A percentile compares a stretch with the other conserved stretches of the same genome.
Evolutionary conservation across 2,113 vertebrate genomes (phyloP).

Genomic region (Toxostoma redivivum): DNA sequence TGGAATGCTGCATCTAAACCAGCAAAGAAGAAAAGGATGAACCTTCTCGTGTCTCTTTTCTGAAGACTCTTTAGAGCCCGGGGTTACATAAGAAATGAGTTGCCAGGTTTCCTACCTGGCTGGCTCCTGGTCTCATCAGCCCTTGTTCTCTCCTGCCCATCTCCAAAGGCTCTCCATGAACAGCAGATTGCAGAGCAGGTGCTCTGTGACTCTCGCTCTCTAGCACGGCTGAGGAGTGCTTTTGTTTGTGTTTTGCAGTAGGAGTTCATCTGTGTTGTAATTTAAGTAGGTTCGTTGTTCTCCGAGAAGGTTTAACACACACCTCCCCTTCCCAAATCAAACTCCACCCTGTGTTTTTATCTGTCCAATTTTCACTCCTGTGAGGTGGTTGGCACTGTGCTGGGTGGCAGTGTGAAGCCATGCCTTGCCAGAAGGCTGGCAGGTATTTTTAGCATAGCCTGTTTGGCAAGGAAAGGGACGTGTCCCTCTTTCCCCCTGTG

Average conservation of each 20-base stretch:
- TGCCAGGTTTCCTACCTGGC: neutral
- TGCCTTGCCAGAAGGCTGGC: neutral
- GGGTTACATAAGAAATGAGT: neutral
- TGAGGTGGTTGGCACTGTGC: neutral
- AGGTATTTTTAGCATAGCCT: constrained; percentile 44
- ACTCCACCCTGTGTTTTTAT: neutral
- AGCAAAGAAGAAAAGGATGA: neutral
- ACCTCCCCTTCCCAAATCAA: neutral
- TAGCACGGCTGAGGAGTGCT: neutral
- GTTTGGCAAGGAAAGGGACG: neutral
- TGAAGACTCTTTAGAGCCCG: neutral
- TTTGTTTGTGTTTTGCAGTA: neutral
- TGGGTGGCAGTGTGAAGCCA: neutral
- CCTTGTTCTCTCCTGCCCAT: neutral
- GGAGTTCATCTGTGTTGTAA: neutral
- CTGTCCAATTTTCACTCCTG: neutral
- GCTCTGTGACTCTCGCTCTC: neutral
- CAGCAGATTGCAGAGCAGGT: constrained; percentile 46
- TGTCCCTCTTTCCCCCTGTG: neutral
- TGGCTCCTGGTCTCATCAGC: neutral
- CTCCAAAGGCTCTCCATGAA: neutral
- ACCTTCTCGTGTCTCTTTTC: neutral
- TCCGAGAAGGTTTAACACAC: neutral
- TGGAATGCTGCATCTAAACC: neutral
- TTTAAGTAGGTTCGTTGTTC: neutral